Percentiles rank a stretch among this genome's conserved stretches.
phyloP scores from a whole-genome alignment of 1,140 invertebrate species.

The Saccostrea echinata region DNA sequence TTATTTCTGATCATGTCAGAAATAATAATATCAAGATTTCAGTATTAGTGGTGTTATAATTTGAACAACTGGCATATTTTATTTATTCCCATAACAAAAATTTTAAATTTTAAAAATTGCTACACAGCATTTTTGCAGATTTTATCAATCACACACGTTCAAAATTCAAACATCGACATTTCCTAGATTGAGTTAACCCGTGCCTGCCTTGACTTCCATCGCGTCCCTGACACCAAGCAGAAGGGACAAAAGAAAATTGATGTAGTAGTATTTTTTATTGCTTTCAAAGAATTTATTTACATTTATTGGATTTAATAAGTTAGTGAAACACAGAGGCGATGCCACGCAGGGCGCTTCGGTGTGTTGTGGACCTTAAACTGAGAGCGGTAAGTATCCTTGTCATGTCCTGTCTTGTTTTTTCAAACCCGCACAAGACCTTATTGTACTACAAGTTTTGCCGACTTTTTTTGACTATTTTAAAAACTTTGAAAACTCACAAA shows the following conservation, averaged over 20 bases:
- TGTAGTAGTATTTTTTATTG: background rate
- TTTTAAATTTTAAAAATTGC: too few species aligned
- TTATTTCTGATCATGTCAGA: background rate
- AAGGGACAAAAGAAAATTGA: background rate
- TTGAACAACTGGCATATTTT: too few species aligned
- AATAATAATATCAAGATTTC: too few species aligned
- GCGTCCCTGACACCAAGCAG: slow-evolving; percentile 59
- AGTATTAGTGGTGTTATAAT: too few species aligned
- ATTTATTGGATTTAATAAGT: background rate
- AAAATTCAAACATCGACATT: background rate
- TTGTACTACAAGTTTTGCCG: background rate
- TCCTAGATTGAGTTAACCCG: background rate
- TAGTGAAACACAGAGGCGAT: slow-evolving; percentile 60
- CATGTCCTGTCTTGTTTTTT: slow-evolving; percentile 39
- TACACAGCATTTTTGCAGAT: too few species aligned
- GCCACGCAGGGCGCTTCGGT: slow-evolving; percentile 74
- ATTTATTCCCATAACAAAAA: too few species aligned
- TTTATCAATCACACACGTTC: too few species aligned
- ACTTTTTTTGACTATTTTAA: background rate
- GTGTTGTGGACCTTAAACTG: slow-evolving; percentile 74
- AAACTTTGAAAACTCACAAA: too few species aligned
- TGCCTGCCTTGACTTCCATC: slow-evolving; percentile 37
- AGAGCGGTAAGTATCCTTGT: slow-evolving; percentile 65
- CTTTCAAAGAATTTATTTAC: background rate
- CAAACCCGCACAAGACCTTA: slow-evolving; percentile 1